Evolutionary conservation across 1,140 invertebrate genomes (phyloP).

Genomic region (Listronotus oregonensis): DNA sequence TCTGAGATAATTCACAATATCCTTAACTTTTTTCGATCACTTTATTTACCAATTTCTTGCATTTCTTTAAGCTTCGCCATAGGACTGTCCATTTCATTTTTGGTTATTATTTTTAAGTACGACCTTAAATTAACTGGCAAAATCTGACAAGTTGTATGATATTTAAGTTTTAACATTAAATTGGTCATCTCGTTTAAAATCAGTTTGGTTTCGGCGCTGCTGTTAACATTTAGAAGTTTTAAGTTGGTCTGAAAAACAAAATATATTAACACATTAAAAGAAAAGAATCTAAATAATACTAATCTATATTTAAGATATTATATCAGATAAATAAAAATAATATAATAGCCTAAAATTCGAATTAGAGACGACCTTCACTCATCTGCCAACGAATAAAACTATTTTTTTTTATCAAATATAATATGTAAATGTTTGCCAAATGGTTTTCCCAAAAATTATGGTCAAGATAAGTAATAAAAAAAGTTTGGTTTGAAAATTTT

Average conservation of each 20-base stretch:
- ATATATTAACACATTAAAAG: not conserved
- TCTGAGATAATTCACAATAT: no score
- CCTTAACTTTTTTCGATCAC: no score
- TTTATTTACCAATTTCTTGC: constrained; percentile 33
- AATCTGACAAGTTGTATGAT: constrained; percentile 41
- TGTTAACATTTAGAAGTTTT: constrained; percentile 12
- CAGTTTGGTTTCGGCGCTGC: constrained; percentile 36
- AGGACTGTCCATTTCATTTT: constrained; percentile 40
- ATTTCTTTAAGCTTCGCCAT: constrained; percentile 40
- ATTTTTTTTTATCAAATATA: no score
- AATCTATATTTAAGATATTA: not conserved
- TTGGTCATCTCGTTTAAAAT: constrained; percentile 44
- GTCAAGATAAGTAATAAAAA: no score
- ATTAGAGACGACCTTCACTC: no score
- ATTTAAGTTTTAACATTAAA: constrained; percentile 46
- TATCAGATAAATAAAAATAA: no score
- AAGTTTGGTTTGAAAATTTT: no score
- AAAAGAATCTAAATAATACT: not conserved
- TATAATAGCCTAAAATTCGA: no score
- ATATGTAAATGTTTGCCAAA: no score
- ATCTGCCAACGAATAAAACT: no score
- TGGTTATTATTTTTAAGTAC: constrained; percentile 39
- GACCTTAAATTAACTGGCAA: constrained; percentile 36
- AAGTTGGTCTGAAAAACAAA: constrained; percentile 22
- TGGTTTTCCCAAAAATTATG: no score